These are phyloP conservation scores for Drosophila prosaltans DNA, from an alignment of 1,140 invertebrate species.

Conservation along the genomic window DNA sequence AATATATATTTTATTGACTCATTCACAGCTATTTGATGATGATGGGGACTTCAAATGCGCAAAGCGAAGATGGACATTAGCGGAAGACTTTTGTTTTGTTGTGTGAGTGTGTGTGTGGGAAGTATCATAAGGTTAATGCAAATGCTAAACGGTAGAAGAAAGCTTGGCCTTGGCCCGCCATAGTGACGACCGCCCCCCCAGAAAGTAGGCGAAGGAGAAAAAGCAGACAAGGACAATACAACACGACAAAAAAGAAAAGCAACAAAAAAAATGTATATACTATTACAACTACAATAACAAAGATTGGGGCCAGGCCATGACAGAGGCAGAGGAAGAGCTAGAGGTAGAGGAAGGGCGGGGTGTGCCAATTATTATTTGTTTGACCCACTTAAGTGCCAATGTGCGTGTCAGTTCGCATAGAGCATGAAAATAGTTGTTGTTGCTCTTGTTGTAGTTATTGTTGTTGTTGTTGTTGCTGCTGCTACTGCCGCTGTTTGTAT, in stretches of 20 bases:
- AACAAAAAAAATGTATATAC: no score
- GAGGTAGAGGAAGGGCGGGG: conserved; percentile 14
- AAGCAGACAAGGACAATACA: conserved; percentile 50
- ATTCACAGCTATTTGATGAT: no score
- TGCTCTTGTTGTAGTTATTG: conserved; percentile 28
- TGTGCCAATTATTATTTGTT: conserved; percentile 69
- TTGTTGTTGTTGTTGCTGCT: conserved; percentile 41
- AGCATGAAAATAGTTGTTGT: conserved; percentile 34
- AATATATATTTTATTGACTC: neutral
- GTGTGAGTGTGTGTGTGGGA: neutral
- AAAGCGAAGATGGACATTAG: neutral
- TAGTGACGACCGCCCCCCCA: neutral
- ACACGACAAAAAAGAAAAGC: no score
- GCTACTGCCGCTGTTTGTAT: conserved; percentile 19
- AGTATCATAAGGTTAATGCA: conserved; percentile 1
- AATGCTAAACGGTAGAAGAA: neutral
- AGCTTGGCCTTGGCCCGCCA: conserved; percentile 6
- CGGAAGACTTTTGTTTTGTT: neutral
- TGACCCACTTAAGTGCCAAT: conserved; percentile 76
- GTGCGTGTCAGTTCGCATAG: conserved; percentile 62
- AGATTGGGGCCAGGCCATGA: conserved; percentile 5
- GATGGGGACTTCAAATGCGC: neutral
- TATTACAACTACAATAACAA: neutral
- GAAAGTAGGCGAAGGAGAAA: conserved; percentile 6
- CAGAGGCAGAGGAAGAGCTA: neutral